phyloP scores from a whole-genome alignment of 2,113 vertebrate species.

The Leiothrix lutea region DNA sequence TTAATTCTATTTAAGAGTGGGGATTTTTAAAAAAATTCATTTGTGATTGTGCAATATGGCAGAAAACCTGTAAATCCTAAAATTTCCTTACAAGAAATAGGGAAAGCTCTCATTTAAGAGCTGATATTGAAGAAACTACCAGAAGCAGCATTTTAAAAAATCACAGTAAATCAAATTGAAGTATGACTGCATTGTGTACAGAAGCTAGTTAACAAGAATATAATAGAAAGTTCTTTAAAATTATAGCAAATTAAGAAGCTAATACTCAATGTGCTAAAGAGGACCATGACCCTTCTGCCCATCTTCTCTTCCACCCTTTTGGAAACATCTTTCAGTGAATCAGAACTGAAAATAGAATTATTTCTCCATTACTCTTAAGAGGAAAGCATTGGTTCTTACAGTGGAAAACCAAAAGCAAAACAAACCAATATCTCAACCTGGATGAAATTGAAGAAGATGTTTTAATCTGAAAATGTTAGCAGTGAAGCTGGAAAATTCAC shows the following conservation, averaged over 20 bases:
- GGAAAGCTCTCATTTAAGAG: neutral
- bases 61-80: neutral
- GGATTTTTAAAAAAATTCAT: rapidly evolving
- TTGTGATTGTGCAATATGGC: neutral
- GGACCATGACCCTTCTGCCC: neutral
- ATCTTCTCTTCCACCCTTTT: neutral
- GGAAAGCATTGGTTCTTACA: neutral
- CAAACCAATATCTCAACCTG: neutral
- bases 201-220: neutral
- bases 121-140: neutral
- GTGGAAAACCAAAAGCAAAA: neutral
- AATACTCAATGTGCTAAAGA: neutral
- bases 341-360: neutral
- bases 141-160: neutral
- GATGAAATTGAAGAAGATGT: neutral
- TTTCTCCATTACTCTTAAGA: neutral
- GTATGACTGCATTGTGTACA: neutral
- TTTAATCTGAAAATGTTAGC: neutral
- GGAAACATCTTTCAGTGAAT: neutral
- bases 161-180: neutral
- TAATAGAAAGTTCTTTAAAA: neutral
- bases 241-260: neutral
- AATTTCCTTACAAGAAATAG: neutral
- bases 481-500: neutral
- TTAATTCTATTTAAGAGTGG: neutral